Evolutionary conservation across 2,797 vertebrate species (phyloP).

Genomic region (Oryzias dopingdopingensis): DNA sequence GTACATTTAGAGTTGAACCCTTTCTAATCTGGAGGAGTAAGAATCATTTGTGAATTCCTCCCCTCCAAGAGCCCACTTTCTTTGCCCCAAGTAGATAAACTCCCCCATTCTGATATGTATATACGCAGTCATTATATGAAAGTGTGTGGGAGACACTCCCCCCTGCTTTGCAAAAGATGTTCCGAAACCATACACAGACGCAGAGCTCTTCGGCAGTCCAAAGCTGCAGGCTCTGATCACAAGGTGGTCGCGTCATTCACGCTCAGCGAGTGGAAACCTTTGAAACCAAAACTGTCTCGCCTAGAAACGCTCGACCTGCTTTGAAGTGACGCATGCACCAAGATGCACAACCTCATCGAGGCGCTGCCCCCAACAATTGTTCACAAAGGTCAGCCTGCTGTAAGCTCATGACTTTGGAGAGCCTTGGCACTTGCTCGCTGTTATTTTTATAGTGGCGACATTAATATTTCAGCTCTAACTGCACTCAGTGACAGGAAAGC

Average conservation of each 20-base stretch:
- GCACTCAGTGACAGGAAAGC: slow-evolving; percentile 24
- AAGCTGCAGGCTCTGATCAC: slow-evolving; percentile 23
- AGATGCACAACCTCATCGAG: slow-evolving; percentile 29
- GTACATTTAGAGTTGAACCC: no score
- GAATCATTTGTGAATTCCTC: no score
- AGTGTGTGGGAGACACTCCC: slow-evolving; percentile 53
- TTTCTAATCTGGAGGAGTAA: no score
- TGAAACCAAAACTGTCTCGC: slow-evolving; percentile 40
- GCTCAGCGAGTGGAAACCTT: slow-evolving; percentile 27
- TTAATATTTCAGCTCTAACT: slow-evolving; percentile 36
- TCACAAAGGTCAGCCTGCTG: slow-evolving; percentile 52
- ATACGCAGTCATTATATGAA: slow-evolving; percentile 35
- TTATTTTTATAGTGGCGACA: slow-evolving; percentile 34
- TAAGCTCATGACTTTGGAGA: slow-evolving; percentile 28
- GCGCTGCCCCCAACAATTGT: slow-evolving; percentile 23
- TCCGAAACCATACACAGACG: slow-evolving; percentile 50
- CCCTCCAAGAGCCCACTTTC: no score
- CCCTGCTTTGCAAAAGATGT: slow-evolving; percentile 25
- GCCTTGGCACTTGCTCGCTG: slow-evolving; percentile 15
- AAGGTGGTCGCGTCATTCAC: slow-evolving; percentile 35
- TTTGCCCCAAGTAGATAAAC: neutral
- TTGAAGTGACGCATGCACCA: slow-evolving; percentile 24
- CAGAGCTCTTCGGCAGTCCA: slow-evolving; percentile 31
- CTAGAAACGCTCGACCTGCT: slow-evolving; percentile 40
- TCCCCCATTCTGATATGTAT: slow-evolving; percentile 10